A percentile compares a stretch with the other conserved stretches of the same genome.
These are phyloP conservation scores for Xiphophorus couchianus DNA, from an alignment of 2,113 vertebrate species.

Conservation along the genomic window DNA sequence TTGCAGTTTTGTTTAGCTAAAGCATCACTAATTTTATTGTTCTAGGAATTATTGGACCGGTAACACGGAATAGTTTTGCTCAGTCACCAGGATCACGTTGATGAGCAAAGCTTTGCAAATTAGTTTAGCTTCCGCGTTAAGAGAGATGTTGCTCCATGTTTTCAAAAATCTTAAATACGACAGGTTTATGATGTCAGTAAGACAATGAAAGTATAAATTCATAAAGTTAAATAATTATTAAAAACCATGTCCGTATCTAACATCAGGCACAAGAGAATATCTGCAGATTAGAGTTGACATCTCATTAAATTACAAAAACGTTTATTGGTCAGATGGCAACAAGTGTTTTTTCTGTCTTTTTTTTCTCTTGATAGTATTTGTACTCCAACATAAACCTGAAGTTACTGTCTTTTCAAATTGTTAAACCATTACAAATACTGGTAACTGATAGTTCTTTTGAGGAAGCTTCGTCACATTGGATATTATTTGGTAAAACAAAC, in stretches of 20 bases:
- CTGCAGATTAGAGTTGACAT: neutral
- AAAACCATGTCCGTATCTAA: neutral
- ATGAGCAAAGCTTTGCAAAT: neutral
- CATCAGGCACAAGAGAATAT: neutral
- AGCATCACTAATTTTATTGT: neutral
- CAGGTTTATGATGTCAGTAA: neutral
- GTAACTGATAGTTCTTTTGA: no score
- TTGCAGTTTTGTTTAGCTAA: neutral
- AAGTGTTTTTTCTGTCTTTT: no score
- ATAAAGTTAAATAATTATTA: neutral
- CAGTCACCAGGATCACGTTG: neutral
- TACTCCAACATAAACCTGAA: no score
- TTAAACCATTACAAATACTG: no score
- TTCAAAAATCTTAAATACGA: neutral
- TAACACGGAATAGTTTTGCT: neutral
- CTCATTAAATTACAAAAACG: neutral
- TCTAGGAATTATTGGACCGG: neutral
- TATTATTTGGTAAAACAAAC: no score
- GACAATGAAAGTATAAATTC: neutral
- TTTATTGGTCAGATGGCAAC: no score
- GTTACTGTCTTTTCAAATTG: no score
- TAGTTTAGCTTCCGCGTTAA: neutral
- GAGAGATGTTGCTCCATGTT: no score
- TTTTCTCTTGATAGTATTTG: no score
- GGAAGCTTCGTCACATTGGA: no score